Conservation (phyloP, 1,140 invertebrate genomes). For the Macrobrachium nipponense region DNA sequence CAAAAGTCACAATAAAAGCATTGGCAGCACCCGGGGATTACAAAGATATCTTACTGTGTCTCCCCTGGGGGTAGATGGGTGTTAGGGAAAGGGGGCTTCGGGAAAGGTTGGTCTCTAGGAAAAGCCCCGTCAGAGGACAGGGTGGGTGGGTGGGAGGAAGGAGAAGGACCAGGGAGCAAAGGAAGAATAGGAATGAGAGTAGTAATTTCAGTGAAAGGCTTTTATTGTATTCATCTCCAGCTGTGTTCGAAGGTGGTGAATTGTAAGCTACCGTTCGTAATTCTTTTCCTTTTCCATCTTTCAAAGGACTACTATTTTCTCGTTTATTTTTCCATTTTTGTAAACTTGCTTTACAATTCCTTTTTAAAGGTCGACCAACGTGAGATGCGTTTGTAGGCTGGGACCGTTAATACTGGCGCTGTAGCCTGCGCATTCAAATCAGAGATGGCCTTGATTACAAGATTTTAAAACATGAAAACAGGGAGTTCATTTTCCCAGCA, state of each 20-base stretch:
- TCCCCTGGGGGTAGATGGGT: background rate
- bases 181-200: background rate
- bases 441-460: too few species aligned
- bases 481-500: too few species aligned
- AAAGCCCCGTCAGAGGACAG: background rate
- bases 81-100: background rate
- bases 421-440: too few species aligned
- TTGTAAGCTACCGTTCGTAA: background rate
- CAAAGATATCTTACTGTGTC: too few species aligned
- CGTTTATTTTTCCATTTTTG: background rate
- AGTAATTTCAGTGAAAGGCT: conserved; percentile 41
- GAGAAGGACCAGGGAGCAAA: background rate
- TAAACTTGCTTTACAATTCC: too few species aligned
- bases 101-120: background rate
- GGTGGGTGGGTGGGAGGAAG: background rate
- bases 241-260: background rate
- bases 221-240: conserved; percentile 15
- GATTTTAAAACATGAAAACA: too few species aligned
- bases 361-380: too few species aligned
- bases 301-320: background rate
- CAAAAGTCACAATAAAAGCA: too few species aligned
- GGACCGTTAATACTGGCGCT: too few species aligned
- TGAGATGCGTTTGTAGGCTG: too few species aligned
- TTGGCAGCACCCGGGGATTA: too few species aligned
- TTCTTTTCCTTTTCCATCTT: background rate